Conservation (phyloP, 2,113 vertebrate genomes). For the Amazona guildingii region DNA sequence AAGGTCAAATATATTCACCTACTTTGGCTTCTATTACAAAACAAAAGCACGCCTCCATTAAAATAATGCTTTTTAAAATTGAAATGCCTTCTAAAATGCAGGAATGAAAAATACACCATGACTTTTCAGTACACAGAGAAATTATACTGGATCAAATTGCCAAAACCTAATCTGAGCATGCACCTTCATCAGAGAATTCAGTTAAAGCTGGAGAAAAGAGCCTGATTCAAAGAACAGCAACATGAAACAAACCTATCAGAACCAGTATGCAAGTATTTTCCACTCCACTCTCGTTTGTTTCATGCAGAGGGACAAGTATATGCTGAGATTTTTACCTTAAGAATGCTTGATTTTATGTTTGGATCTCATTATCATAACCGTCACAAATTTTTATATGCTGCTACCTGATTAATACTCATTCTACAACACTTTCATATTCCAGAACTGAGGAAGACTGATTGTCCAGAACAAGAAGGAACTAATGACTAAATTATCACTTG, state of each 20-base stretch:
- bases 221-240: not conserved
- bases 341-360: not conserved
- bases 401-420: not conserved
- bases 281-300: not conserved
- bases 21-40: not conserved
- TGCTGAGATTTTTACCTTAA: not conserved
- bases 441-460: not conserved
- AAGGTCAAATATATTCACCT: not conserved
- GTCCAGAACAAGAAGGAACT: conserved; percentile 33
- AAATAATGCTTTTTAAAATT: not conserved
- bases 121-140: not conserved
- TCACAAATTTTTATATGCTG: not conserved
- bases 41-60: not conserved
- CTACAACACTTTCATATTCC: not conserved
- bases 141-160: not conserved
- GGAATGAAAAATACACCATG: not conserved
- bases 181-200: not conserved
- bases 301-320: not conserved
- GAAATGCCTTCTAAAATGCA: not conserved
- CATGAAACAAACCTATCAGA: not conserved
- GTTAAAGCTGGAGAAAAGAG: not conserved
- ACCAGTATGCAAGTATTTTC: not conserved
- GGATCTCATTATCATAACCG: not conserved
- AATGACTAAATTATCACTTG: not conserved
- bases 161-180: not conserved